phyloP scores from a whole-genome alignment of 1,140 invertebrate species.

The Planococcus citri region DNA sequence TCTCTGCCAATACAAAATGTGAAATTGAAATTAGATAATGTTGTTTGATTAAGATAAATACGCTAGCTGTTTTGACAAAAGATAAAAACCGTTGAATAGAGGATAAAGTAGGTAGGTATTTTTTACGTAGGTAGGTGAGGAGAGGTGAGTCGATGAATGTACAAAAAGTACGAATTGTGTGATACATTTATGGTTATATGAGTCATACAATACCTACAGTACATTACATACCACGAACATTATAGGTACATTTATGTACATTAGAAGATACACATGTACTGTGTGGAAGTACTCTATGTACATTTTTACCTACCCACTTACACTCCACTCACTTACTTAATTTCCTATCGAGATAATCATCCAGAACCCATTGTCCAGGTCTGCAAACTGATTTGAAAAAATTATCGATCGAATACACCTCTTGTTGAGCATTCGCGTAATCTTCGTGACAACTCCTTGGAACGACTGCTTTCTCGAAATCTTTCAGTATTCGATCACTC shows the following conservation, averaged over 20 bases:
- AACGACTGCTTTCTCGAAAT: constrained; percentile 25
- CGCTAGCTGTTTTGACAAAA: background rate
- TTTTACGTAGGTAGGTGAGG: too few species aligned
- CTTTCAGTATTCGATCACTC: constrained; percentile 43
- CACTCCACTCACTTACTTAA: constrained; percentile 43
- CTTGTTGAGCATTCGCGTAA: constrained; percentile 34
- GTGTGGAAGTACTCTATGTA: too few species aligned
- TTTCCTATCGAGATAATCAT: constrained; percentile 37
- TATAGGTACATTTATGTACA: too few species aligned
- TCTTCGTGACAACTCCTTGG: constrained; percentile 15
- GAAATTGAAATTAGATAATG: background rate
- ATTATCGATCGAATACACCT: constrained; percentile 37
- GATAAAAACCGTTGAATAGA: too few species aligned
- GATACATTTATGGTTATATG: too few species aligned
- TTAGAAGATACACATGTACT: too few species aligned
- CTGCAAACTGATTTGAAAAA: constrained; percentile 50
- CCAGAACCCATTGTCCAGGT: constrained; percentile 49
- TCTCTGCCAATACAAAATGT: constrained; percentile 33
- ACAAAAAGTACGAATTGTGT: too few species aligned
- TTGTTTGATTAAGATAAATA: background rate
- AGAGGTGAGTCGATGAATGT: too few species aligned
- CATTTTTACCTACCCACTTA: too few species aligned
- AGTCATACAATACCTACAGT: too few species aligned
- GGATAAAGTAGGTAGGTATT: too few species aligned
- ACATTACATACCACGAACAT: too few species aligned